Percentiles rank a stretch among this genome's conserved stretches.
phyloP scores from a whole-genome alignment of 2,888 invertebrate species.

The Platerodrilus igneus region DNA sequence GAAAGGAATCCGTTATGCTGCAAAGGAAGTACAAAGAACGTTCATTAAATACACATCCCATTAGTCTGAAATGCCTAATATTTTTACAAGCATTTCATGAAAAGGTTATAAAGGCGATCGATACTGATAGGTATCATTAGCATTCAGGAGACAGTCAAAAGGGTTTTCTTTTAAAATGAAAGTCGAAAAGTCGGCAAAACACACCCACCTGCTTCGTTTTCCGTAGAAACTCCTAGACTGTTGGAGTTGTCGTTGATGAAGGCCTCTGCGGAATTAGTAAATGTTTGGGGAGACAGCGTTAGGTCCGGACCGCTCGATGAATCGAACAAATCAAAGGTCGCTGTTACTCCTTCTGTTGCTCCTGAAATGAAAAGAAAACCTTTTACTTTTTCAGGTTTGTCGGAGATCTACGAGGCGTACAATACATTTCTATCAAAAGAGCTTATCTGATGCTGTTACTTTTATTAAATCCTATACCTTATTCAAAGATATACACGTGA shows the following conservation, averaged over 20 bases:
- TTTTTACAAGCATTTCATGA: not conserved
- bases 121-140: not conserved
- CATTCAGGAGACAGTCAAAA: not conserved
- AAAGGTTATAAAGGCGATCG: not conserved
- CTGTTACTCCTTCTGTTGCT: slow-evolving; percentile 43
- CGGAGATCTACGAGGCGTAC: too few relatives aligned
- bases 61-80: not conserved
- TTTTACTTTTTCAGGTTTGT: not conserved
- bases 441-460: too few relatives aligned
- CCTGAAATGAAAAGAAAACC: slow-evolving; percentile 30
- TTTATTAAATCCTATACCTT: too few relatives aligned
- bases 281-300: slow-evolving; percentile 59
- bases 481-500: too few relatives aligned
- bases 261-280: slow-evolving; percentile 59
- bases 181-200: too few relatives aligned
- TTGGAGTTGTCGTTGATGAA: slow-evolving; percentile 62
- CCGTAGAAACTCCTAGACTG: slow-evolving; percentile 57
- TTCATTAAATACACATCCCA: not conserved
- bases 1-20: too few relatives aligned
- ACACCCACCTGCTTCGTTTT: slow-evolving; percentile 55
- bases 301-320: slow-evolving; percentile 58
- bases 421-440: too few relatives aligned
- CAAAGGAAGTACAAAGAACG: too few relatives aligned
- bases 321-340: slow-evolving; percentile 57
- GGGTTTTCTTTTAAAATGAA: too few relatives aligned